Evolutionary conservation across 2,113 vertebrate species (phyloP).

Genomic region (Mobula birostris): DNA sequence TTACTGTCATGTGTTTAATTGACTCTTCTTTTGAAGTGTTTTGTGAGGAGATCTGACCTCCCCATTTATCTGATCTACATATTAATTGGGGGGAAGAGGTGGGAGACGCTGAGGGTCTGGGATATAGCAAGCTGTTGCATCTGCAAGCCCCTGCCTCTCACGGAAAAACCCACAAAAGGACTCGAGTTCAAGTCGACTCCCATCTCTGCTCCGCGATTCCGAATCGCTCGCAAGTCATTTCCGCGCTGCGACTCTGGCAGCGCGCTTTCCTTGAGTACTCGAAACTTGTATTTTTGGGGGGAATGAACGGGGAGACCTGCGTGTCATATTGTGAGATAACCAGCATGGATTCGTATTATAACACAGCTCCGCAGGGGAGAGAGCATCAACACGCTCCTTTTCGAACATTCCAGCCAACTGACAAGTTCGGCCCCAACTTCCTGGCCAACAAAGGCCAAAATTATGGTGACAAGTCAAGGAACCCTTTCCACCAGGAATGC

Average conservation of each 20-base stretch:
- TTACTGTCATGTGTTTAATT: constrained; percentile 58
- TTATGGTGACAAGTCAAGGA: constrained; percentile 79
- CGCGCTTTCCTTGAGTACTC: background rate
- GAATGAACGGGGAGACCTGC: constrained; percentile 91
- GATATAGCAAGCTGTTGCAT: constrained; percentile 30
- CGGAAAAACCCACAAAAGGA: background rate
- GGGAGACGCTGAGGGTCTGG: constrained; percentile 16
- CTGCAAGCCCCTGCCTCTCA: constrained; percentile 30
- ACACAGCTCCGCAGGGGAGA: constrained; percentile 72
- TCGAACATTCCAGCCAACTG: constrained; percentile 81
- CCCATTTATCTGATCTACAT: constrained; percentile 65
- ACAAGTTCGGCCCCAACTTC: constrained; percentile 88
- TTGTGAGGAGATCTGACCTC: constrained; percentile 51
- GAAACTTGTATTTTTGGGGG: constrained; percentile 59
- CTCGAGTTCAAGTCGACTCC: background rate
- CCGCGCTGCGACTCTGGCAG: background rate
- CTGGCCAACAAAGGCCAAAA: constrained; percentile 86
- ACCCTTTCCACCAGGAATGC: constrained; percentile 74
- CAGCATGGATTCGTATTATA: constrained; percentile 98
- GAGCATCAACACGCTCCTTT: constrained; percentile 77
- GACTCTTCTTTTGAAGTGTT: constrained; percentile 51
- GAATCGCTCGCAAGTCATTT: background rate
- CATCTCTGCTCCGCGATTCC: too few species aligned
- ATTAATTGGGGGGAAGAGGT: constrained; percentile 52
- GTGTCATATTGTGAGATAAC: constrained; percentile 90